Evolutionary conservation across 53 echinoderm and acorn worm genomes (phyloP).

Genomic region (Actinopyga echinites): DNA sequence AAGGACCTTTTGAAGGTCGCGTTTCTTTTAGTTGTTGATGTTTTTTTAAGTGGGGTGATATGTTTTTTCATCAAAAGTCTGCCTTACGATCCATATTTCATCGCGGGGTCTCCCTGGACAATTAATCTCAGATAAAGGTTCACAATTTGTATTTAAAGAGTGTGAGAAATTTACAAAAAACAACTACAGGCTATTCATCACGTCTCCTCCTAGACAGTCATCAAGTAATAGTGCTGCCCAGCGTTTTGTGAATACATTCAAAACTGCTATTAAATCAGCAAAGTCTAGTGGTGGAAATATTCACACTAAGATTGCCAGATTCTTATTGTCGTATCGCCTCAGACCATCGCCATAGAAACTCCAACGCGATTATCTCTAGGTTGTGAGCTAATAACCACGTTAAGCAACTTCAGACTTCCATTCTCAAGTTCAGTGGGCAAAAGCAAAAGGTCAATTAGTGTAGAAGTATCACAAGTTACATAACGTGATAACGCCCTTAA

Average conservation of each 20-base stretch:
- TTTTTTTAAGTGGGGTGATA: slow-evolving; percentile 66
- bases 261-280: too few relatives aligned
- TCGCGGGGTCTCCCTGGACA: slow-evolving; percentile 17
- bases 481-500: too few relatives aligned
- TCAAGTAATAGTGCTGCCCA: too few relatives aligned
- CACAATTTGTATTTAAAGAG: slow-evolving; percentile 10
- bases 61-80: slow-evolving; percentile 10
- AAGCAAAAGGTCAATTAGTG: neutral
- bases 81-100: slow-evolving; percentile 1
- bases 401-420: neutral
- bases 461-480: too few relatives aligned
- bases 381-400: neutral
- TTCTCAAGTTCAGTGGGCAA: neutral
- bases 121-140: slow-evolving; percentile 30
- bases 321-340: slow-evolving; percentile 14
- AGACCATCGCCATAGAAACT: slow-evolving; percentile 1
- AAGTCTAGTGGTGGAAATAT: neutral
- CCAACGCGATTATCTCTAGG: slow-evolving; percentile 10
- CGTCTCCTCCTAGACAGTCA: neutral
- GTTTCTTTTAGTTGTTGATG: slow-evolving; percentile 64
- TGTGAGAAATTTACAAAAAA: neutral
- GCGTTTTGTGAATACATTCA: too few relatives aligned
- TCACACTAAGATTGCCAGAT: neutral
- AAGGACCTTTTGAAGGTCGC: slow-evolving; percentile 31
- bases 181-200: slow-evolving; percentile 18